phyloP scores from a whole-genome alignment of 2,888 invertebrate genomes.

The Blastobasis adustella region DNA sequence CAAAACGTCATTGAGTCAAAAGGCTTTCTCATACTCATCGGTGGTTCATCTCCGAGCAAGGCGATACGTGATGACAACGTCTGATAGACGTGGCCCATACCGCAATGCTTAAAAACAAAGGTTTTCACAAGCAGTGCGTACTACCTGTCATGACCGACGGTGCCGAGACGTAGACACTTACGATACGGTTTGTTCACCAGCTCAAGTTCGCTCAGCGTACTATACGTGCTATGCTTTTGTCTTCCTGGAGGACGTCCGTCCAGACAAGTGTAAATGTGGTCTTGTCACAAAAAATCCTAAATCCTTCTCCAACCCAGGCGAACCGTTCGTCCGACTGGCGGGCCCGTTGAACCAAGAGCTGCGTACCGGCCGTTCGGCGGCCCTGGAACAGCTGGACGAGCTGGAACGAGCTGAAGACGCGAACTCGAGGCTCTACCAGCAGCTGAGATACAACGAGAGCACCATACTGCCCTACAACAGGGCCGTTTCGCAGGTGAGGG shows the following conservation, averaged over 20 bases:
- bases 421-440: conserved; percentile 30
- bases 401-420: conserved; percentile 40
- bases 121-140: no score
- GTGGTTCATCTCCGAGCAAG: no score
- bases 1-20: no score
- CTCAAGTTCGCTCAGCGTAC: no score
- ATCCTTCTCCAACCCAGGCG: conserved; percentile 33
- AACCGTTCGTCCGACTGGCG: conserved; percentile 54
- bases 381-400: conserved; percentile 43
- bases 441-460: conserved; percentile 35
- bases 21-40: no score
- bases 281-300: neutral
- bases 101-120: no score
- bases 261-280: neutral
- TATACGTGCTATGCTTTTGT: neutral
- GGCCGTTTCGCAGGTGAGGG: conserved; percentile 41
- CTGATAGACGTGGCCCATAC: no score
- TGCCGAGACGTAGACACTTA: no score
- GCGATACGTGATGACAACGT: no score
- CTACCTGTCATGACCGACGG: no score
- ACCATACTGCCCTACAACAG: conserved; percentile 34
- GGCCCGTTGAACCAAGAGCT: conserved; percentile 48
- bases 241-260: neutral
- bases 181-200: no score
- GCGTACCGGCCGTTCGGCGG: conserved; percentile 46